Percentiles rank a stretch among this genome's conserved stretches.
Conservation (phyloP, 2,113 vertebrate species). For the Pontoporia blainvillei region DNA sequence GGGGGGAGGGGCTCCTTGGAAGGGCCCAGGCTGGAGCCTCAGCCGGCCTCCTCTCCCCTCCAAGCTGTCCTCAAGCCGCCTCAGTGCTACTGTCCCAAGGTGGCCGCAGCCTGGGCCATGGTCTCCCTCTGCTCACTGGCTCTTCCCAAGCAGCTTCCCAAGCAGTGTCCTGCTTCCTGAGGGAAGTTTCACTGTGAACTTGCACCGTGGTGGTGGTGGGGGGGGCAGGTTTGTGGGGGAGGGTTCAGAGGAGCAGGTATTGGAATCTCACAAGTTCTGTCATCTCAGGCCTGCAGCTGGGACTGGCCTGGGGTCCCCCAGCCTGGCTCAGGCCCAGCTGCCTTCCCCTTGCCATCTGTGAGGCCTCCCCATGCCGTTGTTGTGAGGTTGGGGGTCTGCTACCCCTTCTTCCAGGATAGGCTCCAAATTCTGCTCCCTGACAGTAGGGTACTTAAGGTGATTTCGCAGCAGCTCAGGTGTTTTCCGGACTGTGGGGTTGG, state of each 20-base stretch:
- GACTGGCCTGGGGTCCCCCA: background rate
- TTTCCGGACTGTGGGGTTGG: background rate
- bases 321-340: background rate
- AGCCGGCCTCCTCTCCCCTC: background rate
- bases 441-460: too few relatives aligned
- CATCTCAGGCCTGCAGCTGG: background rate
- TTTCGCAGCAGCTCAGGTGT: too few relatives aligned
- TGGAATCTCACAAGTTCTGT: background rate
- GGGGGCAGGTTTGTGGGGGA: background rate
- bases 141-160: too few relatives aligned
- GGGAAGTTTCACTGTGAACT: background rate
- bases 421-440: background rate
- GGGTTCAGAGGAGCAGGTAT: background rate
- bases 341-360: too few relatives aligned
- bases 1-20: too few relatives aligned
- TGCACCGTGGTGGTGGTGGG: background rate
- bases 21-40: background rate
- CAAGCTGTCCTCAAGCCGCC: background rate
- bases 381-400: too few relatives aligned
- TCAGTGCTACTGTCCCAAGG: background rate
- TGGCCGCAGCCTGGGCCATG: accelerated
- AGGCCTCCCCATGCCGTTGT: background rate
- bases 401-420: background rate
- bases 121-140: background rate
- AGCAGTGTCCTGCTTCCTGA: background rate